Evolutionary conservation across 92 coral and sea anemone genomes (phyloP), one percentile per base, ranked within the genome.

Genomic region (Zoanthus gigantus): DNA sequence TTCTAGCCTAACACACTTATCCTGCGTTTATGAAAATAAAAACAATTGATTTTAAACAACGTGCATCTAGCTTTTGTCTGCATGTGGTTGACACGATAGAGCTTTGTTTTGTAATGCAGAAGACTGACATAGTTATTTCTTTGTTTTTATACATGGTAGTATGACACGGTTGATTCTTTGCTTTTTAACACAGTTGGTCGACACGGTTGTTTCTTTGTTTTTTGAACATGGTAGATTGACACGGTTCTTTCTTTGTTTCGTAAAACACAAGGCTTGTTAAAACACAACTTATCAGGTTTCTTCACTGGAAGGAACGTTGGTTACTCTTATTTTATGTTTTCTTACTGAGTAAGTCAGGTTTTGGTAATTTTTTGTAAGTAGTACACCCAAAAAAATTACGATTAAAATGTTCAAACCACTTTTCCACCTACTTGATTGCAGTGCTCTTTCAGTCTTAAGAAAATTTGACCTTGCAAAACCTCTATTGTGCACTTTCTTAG

Each of bases 51-150:
- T 68, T 68, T 68, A 68, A 68, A 68, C 34, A 68, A 68, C 73
- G 73, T 68, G 73, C 73, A 18, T 68, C 73, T 68, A 42, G 73
- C 73, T 17, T 68, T 68, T 68, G 73, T 68, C 29, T 68, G 73
- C n/a, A 68, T 52, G 18, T 68, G 73, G 73, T 9, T 42, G 29
- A 68, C 73, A 68, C 73, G 73, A 4, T 68, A 18, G 34, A 4
- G 73, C 73, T 68, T 68, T 68, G 73, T 5, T 68, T 68, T 68
- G 73, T 52, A 52, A 52, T 12, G 11, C 56, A 52, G 56, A 52
- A 52, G 9, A 12, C 11, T 52, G 23, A 23, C 23, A 23, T 23
- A 23, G 23, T 23, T 23, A 23, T 23, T 23, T 23, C 23, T 23
- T 23, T 23, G 23, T 23, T 23, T 23, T 23, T 23, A 23, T 23